Evolutionary conservation across 2,797 vertebrate genomes (phyloP).

Genomic region (Myotis myotis): DNA sequence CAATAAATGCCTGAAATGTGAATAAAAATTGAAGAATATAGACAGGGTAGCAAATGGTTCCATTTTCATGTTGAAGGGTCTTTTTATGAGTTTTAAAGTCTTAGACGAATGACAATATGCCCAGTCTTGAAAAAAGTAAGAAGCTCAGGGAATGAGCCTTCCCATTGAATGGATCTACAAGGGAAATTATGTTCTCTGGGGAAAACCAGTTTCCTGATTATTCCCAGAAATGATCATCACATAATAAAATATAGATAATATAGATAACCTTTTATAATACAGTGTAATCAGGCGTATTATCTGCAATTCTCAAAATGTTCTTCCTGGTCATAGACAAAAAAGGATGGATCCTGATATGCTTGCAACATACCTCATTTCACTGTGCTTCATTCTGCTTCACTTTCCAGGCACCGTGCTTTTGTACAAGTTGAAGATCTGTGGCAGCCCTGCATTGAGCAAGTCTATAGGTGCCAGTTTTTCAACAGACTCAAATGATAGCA

Average conservation of each 20-base stretch:
- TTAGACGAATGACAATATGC: not conserved
- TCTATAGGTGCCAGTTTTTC: not conserved
- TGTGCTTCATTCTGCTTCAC: not conserved
- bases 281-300: not conserved
- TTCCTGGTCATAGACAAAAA: not conserved
- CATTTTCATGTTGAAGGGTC: not conserved
- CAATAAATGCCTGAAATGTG: not conserved
- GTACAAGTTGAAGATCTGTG: not conserved
- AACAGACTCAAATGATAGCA: not conserved
- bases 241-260: not conserved
- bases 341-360: not conserved
- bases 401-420: not conserved
- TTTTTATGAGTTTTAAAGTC: not conserved
- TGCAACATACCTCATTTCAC: not conserved
- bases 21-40: not conserved
- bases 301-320: not conserved
- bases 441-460: not conserved
- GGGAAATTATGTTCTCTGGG: not conserved
- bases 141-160: not conserved
- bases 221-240: not conserved
- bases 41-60: not conserved
- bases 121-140: not conserved
- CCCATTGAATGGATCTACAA: not conserved
- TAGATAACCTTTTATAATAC: not conserved
- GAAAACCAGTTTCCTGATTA: not conserved